These are phyloP conservation scores for Heptranchias perlo DNA, from an alignment of 2,113 vertebrate species.

Conservation along the genomic window DNA sequence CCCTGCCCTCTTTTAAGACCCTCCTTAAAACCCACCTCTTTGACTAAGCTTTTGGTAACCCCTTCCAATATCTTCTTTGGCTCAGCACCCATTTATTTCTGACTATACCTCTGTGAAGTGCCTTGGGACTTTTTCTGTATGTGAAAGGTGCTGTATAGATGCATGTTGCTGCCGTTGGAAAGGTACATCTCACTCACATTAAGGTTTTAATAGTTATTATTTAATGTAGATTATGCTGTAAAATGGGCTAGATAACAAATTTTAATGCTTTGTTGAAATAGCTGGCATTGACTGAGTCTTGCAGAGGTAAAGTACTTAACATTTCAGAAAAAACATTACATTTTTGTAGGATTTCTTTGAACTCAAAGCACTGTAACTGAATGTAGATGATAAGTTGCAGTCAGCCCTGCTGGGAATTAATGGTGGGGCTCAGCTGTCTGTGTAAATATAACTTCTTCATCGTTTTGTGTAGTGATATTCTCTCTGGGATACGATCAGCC, in stretches of 20 bases:
- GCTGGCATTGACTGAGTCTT: neutral
- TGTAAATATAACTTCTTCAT: constrained; percentile 34
- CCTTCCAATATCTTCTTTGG: neutral
- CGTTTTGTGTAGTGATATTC: constrained; percentile 25
- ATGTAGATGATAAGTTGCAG: neutral
- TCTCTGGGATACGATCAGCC: constrained; percentile 15
- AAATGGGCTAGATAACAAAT: no score
- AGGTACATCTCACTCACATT: neutral
- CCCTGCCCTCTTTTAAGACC: no score
- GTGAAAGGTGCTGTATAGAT: neutral
- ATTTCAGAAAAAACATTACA: constrained; percentile 3
- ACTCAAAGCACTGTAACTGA: neutral
- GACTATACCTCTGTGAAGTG: no score
- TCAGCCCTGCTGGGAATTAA: constrained; percentile 12
- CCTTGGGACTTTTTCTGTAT: neutral
- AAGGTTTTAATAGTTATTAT: neutral
- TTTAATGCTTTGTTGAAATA: neutral
- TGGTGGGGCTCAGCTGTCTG: constrained; percentile 25
- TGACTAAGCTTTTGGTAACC: no score
- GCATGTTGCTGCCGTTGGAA: neutral
- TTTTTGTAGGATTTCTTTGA: neutral
- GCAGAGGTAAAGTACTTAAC: neutral
- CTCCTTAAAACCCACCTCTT: no score
- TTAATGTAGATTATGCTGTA: neutral
- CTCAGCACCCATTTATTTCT: neutral